These are phyloP conservation scores for Xerus rutilus DNA, from an alignment of 2,797 vertebrate genomes.

Conservation along the genomic window DNA sequence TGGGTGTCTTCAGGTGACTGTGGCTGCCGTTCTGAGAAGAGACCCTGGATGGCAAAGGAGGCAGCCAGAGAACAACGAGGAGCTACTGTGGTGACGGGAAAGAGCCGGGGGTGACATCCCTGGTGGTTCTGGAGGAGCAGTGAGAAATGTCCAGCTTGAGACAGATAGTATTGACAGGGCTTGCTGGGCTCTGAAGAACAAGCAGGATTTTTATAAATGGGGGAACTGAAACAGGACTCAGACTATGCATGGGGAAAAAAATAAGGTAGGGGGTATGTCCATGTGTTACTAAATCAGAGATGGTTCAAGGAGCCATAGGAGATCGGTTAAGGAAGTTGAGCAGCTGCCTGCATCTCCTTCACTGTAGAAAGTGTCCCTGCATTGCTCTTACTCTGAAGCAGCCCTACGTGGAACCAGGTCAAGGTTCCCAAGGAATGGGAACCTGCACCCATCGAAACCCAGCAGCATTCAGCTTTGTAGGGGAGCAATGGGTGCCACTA, in stretches of 20 bases:
- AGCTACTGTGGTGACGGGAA: rapidly evolving
- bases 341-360: neutral
- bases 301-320: neutral
- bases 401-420: neutral
- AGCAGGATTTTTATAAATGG: neutral
- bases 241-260: neutral
- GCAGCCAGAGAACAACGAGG: neutral
- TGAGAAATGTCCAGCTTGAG: neutral
- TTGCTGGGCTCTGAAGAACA: neutral
- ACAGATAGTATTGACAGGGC: neutral
- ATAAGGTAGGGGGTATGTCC: neutral
- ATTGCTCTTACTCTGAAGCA: too few relatives aligned
- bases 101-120: rapidly evolving
- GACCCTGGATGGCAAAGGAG: neutral
- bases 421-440: neutral
- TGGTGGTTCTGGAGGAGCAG: neutral
- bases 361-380: neutral
- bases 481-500: neutral
- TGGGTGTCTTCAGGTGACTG: neutral
- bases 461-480: neutral
- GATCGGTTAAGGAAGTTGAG: neutral
- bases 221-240: neutral
- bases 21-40: neutral
- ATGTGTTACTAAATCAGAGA: neutral
- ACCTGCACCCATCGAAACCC: rapidly evolving